phyloP scores from a whole-genome alignment of 2,113 vertebrate species.

The Crypturellus undulatus region DNA sequence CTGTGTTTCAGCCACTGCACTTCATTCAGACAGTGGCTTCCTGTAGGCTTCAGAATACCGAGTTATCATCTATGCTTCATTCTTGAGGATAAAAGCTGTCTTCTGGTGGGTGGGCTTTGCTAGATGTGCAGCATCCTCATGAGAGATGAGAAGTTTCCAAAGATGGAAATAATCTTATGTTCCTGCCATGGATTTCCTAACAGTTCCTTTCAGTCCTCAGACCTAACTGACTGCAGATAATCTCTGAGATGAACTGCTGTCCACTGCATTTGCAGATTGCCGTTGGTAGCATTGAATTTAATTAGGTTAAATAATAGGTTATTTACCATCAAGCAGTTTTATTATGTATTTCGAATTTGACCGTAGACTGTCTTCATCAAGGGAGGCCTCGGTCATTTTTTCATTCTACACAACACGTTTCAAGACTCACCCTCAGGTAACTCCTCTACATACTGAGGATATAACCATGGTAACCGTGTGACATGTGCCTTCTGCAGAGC shows the following conservation, averaged over 20 bases:
- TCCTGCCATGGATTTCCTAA: background rate
- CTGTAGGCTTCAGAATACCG: background rate
- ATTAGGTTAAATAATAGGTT: background rate
- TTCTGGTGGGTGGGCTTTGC: background rate
- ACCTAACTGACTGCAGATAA: background rate
- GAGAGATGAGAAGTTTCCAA: background rate
- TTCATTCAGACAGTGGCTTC: background rate
- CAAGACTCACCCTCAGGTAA: background rate
- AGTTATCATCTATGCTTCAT: background rate
- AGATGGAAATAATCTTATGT: background rate
- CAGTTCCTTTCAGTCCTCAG: background rate
- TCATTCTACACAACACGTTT: accelerated
- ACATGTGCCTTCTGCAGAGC: background rate
- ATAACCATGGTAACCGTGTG: background rate
- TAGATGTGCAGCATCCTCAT: background rate
- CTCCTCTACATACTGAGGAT: background rate
- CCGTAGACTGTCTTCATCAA: accelerated
- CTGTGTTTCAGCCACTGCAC: background rate
- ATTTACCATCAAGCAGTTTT: background rate
- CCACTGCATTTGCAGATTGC: background rate
- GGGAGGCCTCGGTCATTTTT: background rate
- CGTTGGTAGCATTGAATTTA: background rate
- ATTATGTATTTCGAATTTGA: background rate
- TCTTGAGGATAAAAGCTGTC: background rate
- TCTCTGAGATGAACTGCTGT: accelerated